Percentiles rank a stretch among this genome's conserved stretches.
These are phyloP conservation scores for Bubo bubo DNA, from an alignment of 2,113 vertebrate genomes.

Conservation along the genomic window DNA sequence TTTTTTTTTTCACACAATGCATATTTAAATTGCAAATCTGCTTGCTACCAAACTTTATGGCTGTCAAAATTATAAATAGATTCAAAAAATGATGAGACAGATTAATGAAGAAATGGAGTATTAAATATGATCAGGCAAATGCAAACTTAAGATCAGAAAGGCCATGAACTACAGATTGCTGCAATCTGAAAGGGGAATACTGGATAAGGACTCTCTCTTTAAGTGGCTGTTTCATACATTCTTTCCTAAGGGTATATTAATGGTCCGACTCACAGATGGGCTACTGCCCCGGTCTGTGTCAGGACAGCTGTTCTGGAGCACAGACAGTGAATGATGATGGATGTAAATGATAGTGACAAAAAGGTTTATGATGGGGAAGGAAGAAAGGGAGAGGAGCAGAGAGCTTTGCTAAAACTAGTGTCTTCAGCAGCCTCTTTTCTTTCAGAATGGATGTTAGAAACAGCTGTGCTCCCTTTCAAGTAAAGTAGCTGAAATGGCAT, in stretches of 20 bases:
- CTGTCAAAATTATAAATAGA: not conserved
- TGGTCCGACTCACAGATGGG: not conserved
- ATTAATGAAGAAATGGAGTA: not conserved
- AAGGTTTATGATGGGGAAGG: not conserved
- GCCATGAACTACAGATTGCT: not conserved
- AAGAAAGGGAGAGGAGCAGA: not conserved
- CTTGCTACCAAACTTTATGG: not conserved
- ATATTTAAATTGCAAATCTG: not conserved
- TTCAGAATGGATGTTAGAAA: not conserved
- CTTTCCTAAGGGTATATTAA: not conserved
- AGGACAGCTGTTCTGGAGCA: not conserved
- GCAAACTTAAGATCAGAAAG: not conserved
- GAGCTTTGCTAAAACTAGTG: not conserved
- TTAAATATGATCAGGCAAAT: not conserved
- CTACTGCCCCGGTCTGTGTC: not conserved
- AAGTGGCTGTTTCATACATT: not conserved
- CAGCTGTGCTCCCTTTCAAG: not conserved
- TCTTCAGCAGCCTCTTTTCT: not conserved
- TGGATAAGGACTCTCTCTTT: not conserved
- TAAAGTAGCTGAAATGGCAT: not conserved
- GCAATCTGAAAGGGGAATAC: not conserved
- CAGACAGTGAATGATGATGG: not conserved
- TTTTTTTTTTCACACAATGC: not conserved
- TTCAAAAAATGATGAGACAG: not conserved
- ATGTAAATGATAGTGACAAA: not conserved